Percentiles rank a stretch among this genome's conserved stretches.
Conservation (phyloP, 2,113 vertebrate genomes). For the Pseudopodoces humilis region DNA sequence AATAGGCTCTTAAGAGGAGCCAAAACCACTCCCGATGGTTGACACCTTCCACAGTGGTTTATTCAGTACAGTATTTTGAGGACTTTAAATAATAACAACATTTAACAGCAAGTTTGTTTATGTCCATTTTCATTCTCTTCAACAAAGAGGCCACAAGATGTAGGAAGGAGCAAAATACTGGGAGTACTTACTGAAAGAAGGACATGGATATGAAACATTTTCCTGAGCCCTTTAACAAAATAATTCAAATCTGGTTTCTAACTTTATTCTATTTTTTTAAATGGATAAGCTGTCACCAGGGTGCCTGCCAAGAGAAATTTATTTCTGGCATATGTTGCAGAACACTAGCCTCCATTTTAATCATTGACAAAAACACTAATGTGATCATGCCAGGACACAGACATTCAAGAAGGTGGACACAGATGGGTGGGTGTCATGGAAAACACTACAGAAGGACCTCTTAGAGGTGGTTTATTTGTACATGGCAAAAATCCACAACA, state of each 20-base stretch:
- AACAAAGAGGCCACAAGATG: accelerated
- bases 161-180: background rate
- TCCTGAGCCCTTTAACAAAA: background rate
- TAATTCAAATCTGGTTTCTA: background rate
- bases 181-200: background rate
- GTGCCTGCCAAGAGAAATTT: background rate
- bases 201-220: background rate
- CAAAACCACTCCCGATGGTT: background rate
- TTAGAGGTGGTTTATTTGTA: background rate
- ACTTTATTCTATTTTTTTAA: background rate
- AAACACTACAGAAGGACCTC: background rate
- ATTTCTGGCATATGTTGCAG: background rate
- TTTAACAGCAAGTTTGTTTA: background rate
- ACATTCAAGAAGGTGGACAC: background rate
- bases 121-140: background rate
- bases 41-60: background rate
- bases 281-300: background rate
- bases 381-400: background rate
- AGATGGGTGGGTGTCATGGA: background rate
- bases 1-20: background rate
- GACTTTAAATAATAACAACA: background rate
- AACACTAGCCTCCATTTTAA: background rate
- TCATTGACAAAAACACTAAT: background rate
- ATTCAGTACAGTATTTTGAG: background rate
- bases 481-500: background rate